Evolutionary conservation across 30 jellyfish, hydroid and myxozoan species (phyloP).

Genomic region (Aurelia aurita complex sp. Pacific): DNA sequence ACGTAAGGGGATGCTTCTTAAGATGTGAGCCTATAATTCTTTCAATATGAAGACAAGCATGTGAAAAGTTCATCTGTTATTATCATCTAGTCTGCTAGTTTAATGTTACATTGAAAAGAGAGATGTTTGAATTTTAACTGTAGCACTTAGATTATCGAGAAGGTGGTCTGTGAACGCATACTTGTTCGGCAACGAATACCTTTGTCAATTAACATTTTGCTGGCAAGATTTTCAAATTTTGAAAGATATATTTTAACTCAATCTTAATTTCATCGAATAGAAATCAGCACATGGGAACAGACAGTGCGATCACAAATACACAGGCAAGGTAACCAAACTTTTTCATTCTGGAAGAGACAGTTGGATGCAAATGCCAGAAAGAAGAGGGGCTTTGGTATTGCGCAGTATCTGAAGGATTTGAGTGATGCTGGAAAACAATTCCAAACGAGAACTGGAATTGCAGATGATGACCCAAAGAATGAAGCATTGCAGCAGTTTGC

Average conservation of each 20-base stretch:
- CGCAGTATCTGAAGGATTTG: constrained; percentile 11
- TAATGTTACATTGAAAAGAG: no score
- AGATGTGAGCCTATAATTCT: no score
- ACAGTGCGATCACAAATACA: constrained; percentile 40
- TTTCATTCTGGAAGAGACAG: constrained; percentile 44
- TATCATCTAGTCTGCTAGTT: no score
- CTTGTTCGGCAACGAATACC: not conserved
- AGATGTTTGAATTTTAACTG: no score
- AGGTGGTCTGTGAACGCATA: no score
- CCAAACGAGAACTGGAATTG: constrained; percentile 32
- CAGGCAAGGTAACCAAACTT: constrained; percentile 40
- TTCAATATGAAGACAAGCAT: no score
- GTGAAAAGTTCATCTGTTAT: no score
- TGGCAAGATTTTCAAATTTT: not conserved
- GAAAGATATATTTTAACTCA: not conserved
- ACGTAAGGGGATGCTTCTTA: no score
- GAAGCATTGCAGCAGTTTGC: constrained; percentile 30
- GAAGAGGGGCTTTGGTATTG: constrained; percentile 18
- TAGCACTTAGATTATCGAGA: no score
- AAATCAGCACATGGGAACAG: constrained; percentile 37
- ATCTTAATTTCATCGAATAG: not conserved
- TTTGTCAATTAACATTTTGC: not conserved
- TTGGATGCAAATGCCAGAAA: constrained; percentile 6
- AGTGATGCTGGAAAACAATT: constrained; percentile 16
- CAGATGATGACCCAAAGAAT: constrained; percentile 14